A percentile compares a stretch with the other conserved stretches of the same genome.
phyloP scores from a whole-genome alignment of 2,113 vertebrate genomes.

The Corythornis cristatus region DNA sequence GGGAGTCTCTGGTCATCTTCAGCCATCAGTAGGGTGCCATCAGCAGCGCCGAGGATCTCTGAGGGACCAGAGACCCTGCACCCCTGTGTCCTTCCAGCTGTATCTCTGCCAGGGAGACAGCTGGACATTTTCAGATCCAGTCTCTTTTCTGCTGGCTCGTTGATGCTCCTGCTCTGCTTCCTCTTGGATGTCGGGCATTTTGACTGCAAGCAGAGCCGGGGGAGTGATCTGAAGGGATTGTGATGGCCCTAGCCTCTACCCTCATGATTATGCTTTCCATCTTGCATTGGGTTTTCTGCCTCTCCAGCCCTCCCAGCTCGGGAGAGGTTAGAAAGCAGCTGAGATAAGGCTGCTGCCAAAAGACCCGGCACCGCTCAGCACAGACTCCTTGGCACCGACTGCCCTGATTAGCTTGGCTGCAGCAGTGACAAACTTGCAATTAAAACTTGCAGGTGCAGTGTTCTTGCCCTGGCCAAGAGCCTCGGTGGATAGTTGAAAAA shows the following conservation, averaged over 20 bases:
- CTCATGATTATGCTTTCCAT: background rate
- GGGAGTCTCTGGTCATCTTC: background rate
- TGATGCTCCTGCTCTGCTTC: background rate
- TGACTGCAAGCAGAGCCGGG: background rate
- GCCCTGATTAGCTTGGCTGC: background rate
- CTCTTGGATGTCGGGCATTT: rapidly evolving
- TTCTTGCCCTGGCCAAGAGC: background rate
- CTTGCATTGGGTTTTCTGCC: background rate
- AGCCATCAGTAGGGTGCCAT: rapidly evolving
- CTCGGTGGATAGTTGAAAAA: background rate
- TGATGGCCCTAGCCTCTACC: rapidly evolving
- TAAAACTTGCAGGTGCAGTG: background rate
- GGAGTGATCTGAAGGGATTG: rapidly evolving
- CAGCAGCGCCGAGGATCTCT: background rate
- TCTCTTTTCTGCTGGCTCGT: background rate
- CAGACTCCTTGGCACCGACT: slow-evolving; percentile 46
- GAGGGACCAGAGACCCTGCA: background rate
- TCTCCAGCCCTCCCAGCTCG: background rate
- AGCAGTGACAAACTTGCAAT: background rate
- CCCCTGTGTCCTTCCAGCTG: background rate
- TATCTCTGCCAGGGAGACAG: background rate
- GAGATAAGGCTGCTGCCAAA: background rate
- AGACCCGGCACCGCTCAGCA: background rate
- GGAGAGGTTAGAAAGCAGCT: background rate
- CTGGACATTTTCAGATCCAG: background rate